Evolutionary conservation across 2,113 vertebrate genomes (phyloP).

Genomic region (Notiomystis cincta): DNA sequence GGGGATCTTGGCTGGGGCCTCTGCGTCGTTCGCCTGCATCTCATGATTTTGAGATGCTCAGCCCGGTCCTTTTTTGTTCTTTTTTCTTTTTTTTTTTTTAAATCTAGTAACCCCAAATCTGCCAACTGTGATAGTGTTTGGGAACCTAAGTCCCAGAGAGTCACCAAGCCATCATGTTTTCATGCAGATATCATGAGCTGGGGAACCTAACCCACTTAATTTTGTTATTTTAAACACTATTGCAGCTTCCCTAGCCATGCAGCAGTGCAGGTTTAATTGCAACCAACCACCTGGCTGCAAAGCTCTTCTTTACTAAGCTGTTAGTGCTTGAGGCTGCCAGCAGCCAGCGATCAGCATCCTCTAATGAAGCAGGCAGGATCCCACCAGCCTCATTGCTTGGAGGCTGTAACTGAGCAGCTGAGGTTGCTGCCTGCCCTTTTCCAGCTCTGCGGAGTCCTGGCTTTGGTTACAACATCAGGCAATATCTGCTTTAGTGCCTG

Average conservation of each 20-base stretch:
- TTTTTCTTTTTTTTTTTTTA: background rate
- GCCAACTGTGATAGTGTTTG: background rate
- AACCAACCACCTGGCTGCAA: background rate
- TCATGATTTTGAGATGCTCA: background rate
- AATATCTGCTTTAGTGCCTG: background rate
- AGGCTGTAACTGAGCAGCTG: conserved; percentile 23
- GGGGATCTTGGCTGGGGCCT: background rate
- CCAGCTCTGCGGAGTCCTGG: background rate
- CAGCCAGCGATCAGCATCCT: background rate
- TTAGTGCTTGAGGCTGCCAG: background rate
- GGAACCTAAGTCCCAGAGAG: background rate
- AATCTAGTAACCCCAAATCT: background rate
- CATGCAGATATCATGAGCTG: background rate
- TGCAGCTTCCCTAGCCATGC: background rate
- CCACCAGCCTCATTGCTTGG: background rate
- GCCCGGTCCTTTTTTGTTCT: background rate
- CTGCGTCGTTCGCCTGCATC: background rate
- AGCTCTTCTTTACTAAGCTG: background rate
- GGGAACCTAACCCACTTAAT: background rate
- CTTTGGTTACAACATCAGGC: background rate
- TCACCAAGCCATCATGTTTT: background rate
- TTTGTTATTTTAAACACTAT: background rate
- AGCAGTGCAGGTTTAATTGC: background rate
- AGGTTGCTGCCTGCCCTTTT: background rate
- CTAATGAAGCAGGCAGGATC: background rate